Conservation (phyloP, 2,888 invertebrate species). For the Melangyna quadrimaculata region DNA sequence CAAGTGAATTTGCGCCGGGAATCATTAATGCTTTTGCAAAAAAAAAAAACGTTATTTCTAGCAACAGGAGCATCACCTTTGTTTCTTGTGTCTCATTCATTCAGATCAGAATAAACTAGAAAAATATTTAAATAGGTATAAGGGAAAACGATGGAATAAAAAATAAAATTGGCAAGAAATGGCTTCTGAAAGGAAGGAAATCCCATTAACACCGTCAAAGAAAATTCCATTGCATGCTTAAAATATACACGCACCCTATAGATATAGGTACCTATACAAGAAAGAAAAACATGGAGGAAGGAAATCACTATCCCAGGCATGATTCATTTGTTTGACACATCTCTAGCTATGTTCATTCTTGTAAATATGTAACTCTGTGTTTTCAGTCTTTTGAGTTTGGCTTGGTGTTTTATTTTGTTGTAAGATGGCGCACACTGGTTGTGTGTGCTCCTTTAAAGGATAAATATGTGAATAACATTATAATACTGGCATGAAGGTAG, state of each 20-base stretch:
- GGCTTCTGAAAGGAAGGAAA: neutral
- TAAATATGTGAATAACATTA: constrained; percentile 65
- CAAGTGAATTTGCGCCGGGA: neutral
- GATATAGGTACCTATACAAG: neutral
- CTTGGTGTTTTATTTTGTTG: constrained; percentile 5
- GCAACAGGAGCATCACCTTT: neutral
- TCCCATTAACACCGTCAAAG: constrained; percentile 35
- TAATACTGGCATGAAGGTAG: constrained; percentile 44
- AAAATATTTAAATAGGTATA: neutral
- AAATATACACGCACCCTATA: neutral
- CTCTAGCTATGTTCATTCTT: neutral
- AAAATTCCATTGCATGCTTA: constrained; percentile 53
- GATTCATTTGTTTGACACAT: neutral
- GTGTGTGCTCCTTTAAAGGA: constrained; percentile 7
- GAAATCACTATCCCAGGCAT: neutral
- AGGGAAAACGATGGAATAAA: neutral
- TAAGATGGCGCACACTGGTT: neutral
- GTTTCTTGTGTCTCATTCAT: neutral
- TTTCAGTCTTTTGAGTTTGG: neutral
- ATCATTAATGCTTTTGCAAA: too few species aligned
- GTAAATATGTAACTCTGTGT: neutral
- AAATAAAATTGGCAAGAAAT: neutral
- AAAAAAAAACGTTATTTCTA: too few species aligned
- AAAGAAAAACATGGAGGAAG: neutral
- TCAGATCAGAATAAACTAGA: neutral